phyloP scores from a whole-genome alignment of 2,113 vertebrate genomes.

The Prunella himalayana region DNA sequence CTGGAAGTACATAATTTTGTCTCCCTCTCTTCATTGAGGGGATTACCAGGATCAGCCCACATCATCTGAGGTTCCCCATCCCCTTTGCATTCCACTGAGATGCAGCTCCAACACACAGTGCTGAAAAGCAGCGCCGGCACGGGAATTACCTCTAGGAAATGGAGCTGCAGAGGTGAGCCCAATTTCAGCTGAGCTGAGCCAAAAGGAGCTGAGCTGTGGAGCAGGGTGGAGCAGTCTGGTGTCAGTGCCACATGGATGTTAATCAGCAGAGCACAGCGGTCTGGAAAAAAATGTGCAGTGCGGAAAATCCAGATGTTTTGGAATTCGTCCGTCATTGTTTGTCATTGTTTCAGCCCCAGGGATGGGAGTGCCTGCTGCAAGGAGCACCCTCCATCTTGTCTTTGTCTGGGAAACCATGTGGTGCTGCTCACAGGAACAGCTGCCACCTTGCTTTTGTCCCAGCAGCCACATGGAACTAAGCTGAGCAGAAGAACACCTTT shows the following conservation, averaged over 20 bases:
- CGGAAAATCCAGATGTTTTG: background rate
- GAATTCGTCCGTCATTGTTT: background rate
- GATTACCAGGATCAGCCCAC: background rate
- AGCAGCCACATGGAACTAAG: background rate
- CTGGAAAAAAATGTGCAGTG: background rate
- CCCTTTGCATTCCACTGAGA: rapidly evolving
- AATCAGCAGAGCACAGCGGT: rapidly evolving
- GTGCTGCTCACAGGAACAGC: background rate
- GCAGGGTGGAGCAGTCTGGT: background rate
- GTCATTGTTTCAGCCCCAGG: background rate
- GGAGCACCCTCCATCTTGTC: background rate
- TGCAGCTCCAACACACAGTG: rapidly evolving
- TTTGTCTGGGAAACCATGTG: background rate
- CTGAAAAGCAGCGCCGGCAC: rapidly evolving
- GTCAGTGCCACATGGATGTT: background rate
- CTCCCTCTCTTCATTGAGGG: rapidly evolving
- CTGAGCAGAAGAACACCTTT: background rate
- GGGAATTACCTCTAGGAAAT: background rate
- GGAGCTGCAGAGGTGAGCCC: background rate
- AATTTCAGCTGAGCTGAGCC: background rate
- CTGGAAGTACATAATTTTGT: rapidly evolving
- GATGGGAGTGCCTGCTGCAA: background rate
- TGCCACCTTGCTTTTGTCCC: background rate
- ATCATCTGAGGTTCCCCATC: background rate
- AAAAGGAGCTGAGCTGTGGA: background rate